phyloP scores from a whole-genome alignment of 2,888 invertebrate genomes.

The Cerastis rubricosa region DNA sequence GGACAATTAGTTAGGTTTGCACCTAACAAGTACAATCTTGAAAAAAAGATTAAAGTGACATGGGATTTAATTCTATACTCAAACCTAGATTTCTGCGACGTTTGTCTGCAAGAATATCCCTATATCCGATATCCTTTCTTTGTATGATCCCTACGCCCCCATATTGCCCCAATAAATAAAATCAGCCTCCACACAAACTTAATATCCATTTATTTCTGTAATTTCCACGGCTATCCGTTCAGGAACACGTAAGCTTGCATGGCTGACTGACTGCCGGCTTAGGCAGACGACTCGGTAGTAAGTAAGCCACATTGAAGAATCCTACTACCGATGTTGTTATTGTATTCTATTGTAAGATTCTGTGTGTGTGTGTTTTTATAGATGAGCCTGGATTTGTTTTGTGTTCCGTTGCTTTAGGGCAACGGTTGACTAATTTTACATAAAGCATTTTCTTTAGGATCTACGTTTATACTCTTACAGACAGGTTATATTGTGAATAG shows the following conservation, averaged over 20 bases:
- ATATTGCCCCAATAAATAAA: slow-evolving; percentile 8
- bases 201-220: slow-evolving; percentile 42
- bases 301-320: slow-evolving; percentile 26
- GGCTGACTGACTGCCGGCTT: slow-evolving; percentile 49
- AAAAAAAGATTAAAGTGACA: no score
- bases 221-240: slow-evolving; percentile 25
- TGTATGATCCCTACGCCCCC: not conserved
- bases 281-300: slow-evolving; percentile 38
- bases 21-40: no score
- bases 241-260: slow-evolving; percentile 46
- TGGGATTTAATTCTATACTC: no score
- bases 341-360: not conserved
- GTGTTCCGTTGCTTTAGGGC: not conserved
- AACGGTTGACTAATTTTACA: not conserved
- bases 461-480: not conserved
- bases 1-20: no score
- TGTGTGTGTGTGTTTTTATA: slow-evolving; percentile 22
- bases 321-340: slow-evolving; percentile 19
- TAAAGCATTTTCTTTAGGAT: not conserved
- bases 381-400: no score
- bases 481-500: not conserved
- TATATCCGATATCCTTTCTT: no score
- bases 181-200: not conserved
- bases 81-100: not conserved
- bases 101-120: not conserved